Base-by-base conservation (phyloP, 2,113 vertebrate species). In the Chaenocephalus aceratus region DNA sequence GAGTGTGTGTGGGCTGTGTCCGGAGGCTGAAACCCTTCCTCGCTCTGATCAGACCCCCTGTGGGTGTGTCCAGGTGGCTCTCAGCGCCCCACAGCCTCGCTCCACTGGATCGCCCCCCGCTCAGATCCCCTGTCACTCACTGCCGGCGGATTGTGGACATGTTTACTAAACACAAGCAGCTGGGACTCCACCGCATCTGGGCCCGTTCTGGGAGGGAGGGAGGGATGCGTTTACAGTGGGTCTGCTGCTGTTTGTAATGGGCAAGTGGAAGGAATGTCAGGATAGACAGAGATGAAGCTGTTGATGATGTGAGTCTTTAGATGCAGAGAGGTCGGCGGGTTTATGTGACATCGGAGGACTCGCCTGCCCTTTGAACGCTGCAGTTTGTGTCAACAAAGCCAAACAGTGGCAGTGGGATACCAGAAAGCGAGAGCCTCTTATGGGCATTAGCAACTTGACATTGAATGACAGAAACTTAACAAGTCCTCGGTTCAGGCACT, bases 131-230 rank as follows among this genome's bases (percentile, higher is more conserved):
- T 54, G 84, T 86, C 84, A 60, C 59, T 88, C 85, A 79, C 4
- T 53, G 51, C 60, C 79, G 72, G 68, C 74, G 82, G 81, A 82
- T 81, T 83, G 80, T 45, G 67, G 59, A 91, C 64, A 79, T 95
- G 91, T 95, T 95, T 95, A 90, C 87, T 86, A 94, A 95, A 95
- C 91, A 94, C 79, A 74, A 71, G 87, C 93, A 92, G 92, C 91
- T 95, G 93, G 75, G 74, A 70, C 70, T 79, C 63, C 46, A 7
- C 57, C 5, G 26, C 88, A 89, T 91, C 84, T 86, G 90, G 88
- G 56, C 75, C 83, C 79, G 80, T 86, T 89, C 75, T 65, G 23
- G 52, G 9, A 74, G 34, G 49, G 21, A 21, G 21, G 21, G 0
- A 1, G 61, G 56, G 73, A 69, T 30, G 78, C 82, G 89, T 89